A percentile compares a stretch with the other conserved stretches of the same genome.
Conservation (phyloP, 2,113 vertebrate genomes). For the Corvus hawaiiensis region DNA sequence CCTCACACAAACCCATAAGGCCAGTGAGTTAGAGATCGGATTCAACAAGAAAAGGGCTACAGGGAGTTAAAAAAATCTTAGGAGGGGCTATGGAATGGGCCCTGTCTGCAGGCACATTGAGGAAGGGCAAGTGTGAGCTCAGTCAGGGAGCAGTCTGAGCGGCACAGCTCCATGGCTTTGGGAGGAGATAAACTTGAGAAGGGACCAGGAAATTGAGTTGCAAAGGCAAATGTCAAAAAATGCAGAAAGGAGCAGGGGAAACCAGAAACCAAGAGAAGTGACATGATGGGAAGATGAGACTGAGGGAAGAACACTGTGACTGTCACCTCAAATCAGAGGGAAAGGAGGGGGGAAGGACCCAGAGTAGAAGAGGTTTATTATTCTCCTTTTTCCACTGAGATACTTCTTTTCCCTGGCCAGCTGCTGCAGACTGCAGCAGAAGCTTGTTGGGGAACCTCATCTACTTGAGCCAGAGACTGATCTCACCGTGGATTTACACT, state of each 20-base stretch:
- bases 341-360: background rate
- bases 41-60: background rate
- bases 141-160: background rate
- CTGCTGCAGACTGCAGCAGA: background rate
- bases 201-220: background rate
- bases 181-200: background rate
- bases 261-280: background rate
- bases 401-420: background rate
- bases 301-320: background rate
- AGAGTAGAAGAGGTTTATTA: background rate
- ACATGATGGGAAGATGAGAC: background rate
- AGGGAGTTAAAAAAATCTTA: background rate
- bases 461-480: background rate
- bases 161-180: background rate
- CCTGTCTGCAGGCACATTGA: background rate
- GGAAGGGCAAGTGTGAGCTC: background rate
- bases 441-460: background rate
- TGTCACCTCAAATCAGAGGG: background rate
- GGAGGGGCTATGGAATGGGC: background rate
- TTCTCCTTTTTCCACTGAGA: background rate
- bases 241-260: background rate
- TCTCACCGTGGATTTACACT: background rate
- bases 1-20: background rate
- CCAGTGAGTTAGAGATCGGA: background rate
- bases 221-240: background rate